Conservation (phyloP, 2,888 invertebrate genomes). For the Coelopa pilipes region DNA sequence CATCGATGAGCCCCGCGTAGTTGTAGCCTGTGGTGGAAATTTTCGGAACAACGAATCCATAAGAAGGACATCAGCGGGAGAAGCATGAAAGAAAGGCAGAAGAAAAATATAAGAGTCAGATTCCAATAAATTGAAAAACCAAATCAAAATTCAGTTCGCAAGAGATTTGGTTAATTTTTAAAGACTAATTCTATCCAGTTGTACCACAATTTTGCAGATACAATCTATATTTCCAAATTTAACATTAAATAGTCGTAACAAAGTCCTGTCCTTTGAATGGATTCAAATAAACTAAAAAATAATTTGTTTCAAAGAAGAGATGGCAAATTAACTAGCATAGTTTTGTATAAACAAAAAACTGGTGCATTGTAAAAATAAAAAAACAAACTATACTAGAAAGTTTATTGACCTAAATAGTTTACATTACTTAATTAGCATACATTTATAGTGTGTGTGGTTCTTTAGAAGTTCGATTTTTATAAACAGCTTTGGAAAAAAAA, state of each 20-base stretch:
- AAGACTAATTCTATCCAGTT: no score
- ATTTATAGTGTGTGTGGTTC: constrained; percentile 40
- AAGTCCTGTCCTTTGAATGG: no score
- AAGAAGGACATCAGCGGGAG: neutral
- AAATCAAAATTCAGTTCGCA: no score
- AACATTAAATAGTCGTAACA: no score
- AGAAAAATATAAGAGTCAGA: neutral
- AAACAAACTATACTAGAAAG: neutral
- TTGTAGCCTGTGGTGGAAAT: constrained; percentile 53
- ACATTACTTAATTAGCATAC: constrained; percentile 22
- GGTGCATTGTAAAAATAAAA: neutral
- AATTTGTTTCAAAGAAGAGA: no score
- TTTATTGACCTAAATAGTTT: constrained; percentile 6
- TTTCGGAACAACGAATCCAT: no score
- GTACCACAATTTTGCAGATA: no score
- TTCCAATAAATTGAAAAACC: neutral
- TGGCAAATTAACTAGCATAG: neutral
- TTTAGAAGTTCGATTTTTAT: constrained; percentile 38
- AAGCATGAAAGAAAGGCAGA: neutral
- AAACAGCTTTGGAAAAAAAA: constrained; percentile 43
- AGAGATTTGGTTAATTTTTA: no score
- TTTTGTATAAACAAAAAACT: neutral
- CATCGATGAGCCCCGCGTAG: constrained; percentile 64
- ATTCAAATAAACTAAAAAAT: no score
- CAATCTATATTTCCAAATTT: no score